Evolutionary conservation across 2,797 vertebrate species (phyloP).

Genomic region (Poeciliopsis gracilis): DNA sequence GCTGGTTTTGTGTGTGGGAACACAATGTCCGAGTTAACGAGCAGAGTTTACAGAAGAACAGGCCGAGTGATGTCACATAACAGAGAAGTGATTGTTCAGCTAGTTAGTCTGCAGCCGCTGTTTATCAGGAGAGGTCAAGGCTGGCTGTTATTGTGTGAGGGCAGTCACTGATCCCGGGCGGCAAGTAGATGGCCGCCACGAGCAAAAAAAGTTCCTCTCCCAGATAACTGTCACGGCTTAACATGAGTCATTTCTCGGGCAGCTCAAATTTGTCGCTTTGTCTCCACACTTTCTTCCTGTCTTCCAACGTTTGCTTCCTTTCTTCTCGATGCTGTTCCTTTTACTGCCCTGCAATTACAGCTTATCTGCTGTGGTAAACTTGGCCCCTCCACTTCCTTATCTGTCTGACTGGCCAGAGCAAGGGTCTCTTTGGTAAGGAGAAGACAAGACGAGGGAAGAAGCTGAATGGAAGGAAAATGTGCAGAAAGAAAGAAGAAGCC

Average conservation of each 20-base stretch:
- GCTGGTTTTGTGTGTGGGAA: constrained; percentile 52
- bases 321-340: constrained; percentile 48
- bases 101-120: constrained; percentile 59
- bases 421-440: constrained; percentile 70
- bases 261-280: constrained; percentile 63
- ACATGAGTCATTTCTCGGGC: constrained; percentile 71
- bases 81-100: constrained; percentile 71
- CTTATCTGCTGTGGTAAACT: constrained; percentile 78
- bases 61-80: constrained; percentile 42
- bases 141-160: constrained; percentile 62
- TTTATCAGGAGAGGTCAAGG: constrained; percentile 76
- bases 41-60: constrained; percentile 40
- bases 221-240: constrained; percentile 67
- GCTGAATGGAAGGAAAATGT: constrained; percentile 18
- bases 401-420: constrained; percentile 66
- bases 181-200: constrained; percentile 48
- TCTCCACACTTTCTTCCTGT: constrained; percentile 53
- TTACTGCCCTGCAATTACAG: constrained; percentile 79
- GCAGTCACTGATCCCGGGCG: constrained; percentile 53
- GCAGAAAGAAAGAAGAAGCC: constrained; percentile 6
- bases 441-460: constrained; percentile 37
- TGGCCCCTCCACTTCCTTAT: constrained; percentile 75
- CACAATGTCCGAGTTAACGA: constrained; percentile 48
- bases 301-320: constrained; percentile 47
- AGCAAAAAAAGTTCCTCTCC: constrained; percentile 51